A percentile compares a stretch with the other conserved stretches of the same genome.
These are phyloP conservation scores for Tamias sibiricus DNA, from an alignment of 2,113 vertebrate genomes.

Conservation along the genomic window DNA sequence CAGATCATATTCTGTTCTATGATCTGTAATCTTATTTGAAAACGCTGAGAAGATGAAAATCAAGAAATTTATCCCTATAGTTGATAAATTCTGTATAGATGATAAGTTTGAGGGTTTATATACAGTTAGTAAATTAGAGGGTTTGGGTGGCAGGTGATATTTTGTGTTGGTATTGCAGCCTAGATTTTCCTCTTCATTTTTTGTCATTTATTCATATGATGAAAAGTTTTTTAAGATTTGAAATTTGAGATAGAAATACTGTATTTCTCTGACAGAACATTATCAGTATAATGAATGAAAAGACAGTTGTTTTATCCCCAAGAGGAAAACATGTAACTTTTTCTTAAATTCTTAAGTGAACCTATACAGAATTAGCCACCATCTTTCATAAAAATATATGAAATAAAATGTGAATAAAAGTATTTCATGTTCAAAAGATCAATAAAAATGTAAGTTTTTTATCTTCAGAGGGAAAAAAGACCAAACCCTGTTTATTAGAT, in stretches of 20 bases:
- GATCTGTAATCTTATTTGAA: background rate
- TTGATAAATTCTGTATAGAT: background rate
- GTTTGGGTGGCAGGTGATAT: background rate
- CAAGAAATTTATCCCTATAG: background rate
- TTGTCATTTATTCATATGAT: background rate
- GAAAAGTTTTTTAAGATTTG: conserved; percentile 24
- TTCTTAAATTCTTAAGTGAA: background rate
- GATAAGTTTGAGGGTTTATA: background rate
- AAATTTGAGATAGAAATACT: conserved; percentile 20
- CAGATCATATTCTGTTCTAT: background rate
- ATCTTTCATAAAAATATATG: background rate
- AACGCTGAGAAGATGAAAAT: background rate
- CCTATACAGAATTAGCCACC: background rate
- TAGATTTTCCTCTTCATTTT: background rate
- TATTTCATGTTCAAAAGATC: background rate
- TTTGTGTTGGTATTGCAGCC: background rate
- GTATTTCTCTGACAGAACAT: conserved; percentile 6
- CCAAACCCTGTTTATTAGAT: background rate
- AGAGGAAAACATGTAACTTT: background rate
- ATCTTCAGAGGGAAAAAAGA: background rate
- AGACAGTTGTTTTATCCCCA: background rate
- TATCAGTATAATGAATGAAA: conserved; percentile 25
- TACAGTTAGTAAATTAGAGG: background rate
- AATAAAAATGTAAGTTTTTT: background rate
- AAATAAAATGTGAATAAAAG: background rate